Evolutionary conservation across 2,888 invertebrate species (phyloP), one percentile per base, ranked within the genome.

Genomic region (Heliconius ethilla): DNA sequence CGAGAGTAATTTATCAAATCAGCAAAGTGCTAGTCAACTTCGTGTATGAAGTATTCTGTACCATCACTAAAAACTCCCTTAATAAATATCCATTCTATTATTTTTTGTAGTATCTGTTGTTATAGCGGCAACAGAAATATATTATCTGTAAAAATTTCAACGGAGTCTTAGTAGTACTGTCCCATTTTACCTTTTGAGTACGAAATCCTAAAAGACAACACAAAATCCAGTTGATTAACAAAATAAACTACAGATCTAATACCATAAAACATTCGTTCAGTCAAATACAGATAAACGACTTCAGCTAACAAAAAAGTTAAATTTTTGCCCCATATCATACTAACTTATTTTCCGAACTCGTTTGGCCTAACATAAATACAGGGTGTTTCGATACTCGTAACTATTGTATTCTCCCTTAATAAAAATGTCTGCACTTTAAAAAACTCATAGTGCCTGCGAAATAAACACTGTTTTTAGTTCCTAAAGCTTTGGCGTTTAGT

Each of bases 381-480:
- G 40, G 63, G 63, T 74, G 27, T 65, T 63, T 27, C 63, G 63
- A 45, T 63, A 22, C 63, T 27, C 18, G 74, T 27, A 65, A 11
- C 65, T 74, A 45, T 74, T 65, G 74, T 65, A 63, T 65, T 74
- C 65, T n/a, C 74, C 74, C 40, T 65, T 74, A 40, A 74, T 74
- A 62, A 74, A 74, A 59, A 59, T 72, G 59, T 72, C 72, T 55
- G 74, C 65, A 74, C 63, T 65, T 63, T 22, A 63, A 25, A 63
- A 74, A 74, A 45, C 74, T 74, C 45, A 63, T 74, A 40, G 63
- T 63, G 74, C 74, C 74, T 74, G 74, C 40, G 40, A 63, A 74
- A 74, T 74, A 74, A 65, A 74, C 62, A 65, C 72, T 33, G 72
- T 59, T 72, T 72, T 72, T 59, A 59, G 72, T 25, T 33, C 11